Conservation (phyloP, 2,113 vertebrate genomes). For the Rissa tridactyla region DNA sequence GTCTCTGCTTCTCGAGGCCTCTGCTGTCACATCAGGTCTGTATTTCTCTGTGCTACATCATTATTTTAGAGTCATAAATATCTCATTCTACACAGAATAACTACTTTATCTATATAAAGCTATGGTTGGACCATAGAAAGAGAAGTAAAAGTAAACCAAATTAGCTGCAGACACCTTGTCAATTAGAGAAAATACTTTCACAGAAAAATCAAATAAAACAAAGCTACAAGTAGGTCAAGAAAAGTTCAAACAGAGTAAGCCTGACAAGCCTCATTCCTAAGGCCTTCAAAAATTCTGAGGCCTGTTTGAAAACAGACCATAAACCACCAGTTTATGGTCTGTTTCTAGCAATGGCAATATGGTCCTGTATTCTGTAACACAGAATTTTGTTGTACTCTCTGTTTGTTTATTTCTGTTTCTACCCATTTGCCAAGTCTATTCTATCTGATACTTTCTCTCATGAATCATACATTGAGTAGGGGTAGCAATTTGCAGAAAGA, state of each 20-base stretch:
- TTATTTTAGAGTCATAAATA: background rate
- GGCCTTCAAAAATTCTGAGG: background rate
- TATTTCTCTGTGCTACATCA: background rate
- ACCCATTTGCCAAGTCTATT: conserved; percentile 17
- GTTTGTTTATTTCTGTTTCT: conserved; percentile 17
- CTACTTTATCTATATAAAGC: background rate
- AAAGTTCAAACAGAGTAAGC: background rate
- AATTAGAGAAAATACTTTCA: background rate
- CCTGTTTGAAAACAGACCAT: too few relatives aligned
- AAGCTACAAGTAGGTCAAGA: background rate
- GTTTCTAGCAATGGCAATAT: background rate
- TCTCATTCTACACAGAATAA: background rate
- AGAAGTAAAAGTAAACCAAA: background rate
- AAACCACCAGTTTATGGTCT: background rate
- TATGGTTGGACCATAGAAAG: background rate
- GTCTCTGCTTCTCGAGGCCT: background rate
- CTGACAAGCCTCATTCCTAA: background rate
- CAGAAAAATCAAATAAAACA: background rate
- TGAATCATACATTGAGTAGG: conserved; percentile 39
- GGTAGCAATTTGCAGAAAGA: conserved; percentile 40
- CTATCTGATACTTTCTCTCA: conserved; percentile 28
- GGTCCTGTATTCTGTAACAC: background rate
- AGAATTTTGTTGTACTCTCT: background rate
- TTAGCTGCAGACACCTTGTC: background rate
- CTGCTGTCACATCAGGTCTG: background rate